Percentiles rank a stretch among this genome's conserved stretches.
These are phyloP conservation scores for Pristionchus mayeri DNA, from an alignment of 2,888 invertebrate genomes.

Conservation along the genomic window DNA sequence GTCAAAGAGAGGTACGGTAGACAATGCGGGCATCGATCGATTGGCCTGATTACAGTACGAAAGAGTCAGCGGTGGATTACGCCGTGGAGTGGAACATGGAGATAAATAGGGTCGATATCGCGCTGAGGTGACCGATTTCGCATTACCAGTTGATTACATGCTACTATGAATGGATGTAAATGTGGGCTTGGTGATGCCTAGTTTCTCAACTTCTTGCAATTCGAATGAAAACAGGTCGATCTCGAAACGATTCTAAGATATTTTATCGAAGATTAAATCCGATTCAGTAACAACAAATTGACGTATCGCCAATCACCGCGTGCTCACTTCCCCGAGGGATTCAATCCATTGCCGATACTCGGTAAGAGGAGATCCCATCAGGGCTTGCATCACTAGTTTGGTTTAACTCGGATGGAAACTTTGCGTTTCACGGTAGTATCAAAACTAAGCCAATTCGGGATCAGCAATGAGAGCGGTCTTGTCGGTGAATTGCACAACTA, in stretches of 20 bases:
- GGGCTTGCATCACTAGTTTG: too few species aligned
- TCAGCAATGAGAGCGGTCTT: too few species aligned
- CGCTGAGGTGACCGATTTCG: background rate
- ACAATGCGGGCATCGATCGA: background rate
- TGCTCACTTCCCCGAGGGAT: background rate
- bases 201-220: too few species aligned
- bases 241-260: too few species aligned
- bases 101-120: background rate
- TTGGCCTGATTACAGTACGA: background rate
- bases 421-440: too few species aligned
- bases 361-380: too few species aligned
- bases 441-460: too few species aligned
- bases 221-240: too few species aligned
- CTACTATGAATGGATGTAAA: too few species aligned
- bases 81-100: slow-evolving; percentile 21
- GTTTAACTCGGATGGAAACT: too few species aligned
- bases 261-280: background rate
- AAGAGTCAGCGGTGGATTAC: background rate
- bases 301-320: background rate
- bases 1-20: slow-evolving; percentile 34
- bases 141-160: background rate
- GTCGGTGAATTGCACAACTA: too few species aligned
- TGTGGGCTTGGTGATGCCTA: too few species aligned
- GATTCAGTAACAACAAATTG: background rate
- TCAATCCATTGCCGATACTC: background rate